Evolutionary conservation across 2,888 invertebrate species (phyloP).

Genomic region (Noctua janthina): DNA sequence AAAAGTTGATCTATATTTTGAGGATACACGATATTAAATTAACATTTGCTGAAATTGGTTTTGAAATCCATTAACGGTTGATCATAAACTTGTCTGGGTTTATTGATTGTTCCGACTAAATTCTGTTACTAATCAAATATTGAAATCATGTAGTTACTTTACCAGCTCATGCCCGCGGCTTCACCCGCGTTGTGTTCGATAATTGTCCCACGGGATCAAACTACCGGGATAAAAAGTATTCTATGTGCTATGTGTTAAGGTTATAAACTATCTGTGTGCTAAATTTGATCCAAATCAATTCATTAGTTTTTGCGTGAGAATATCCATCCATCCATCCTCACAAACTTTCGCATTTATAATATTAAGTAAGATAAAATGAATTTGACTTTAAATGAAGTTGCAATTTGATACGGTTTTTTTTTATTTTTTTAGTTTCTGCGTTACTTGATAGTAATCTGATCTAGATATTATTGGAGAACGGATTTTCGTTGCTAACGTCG

Average conservation of each 20-base stretch:
- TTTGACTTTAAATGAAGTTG: neutral
- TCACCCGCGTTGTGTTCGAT: too few relatives aligned
- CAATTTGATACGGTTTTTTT: neutral
- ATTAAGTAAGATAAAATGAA: neutral
- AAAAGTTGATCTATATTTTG: conserved; percentile 62
- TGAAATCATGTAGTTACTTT: neutral
- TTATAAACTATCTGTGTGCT: too few relatives aligned
- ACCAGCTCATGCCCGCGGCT: too few relatives aligned
- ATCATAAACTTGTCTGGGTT: conserved; percentile 30
- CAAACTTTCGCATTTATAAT: too few relatives aligned
- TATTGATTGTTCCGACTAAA: conserved; percentile 17
- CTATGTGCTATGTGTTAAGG: too few relatives aligned
- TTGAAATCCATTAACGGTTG: conserved; percentile 42
- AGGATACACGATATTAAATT: conserved; percentile 58
- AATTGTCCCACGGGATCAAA: too few relatives aligned
- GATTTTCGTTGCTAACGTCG: conserved; percentile 4
- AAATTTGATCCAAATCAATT: too few relatives aligned
- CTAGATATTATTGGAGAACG: neutral
- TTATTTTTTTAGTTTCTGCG: neutral
- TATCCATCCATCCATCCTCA: too few relatives aligned
- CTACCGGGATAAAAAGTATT: too few relatives aligned
- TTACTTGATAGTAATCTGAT: neutral
- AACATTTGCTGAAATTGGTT: conserved; percentile 49
- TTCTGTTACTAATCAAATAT: neutral
- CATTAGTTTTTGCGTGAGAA: too few relatives aligned